A percentile compares a stretch with the other conserved stretches of the same genome.
Evolutionary conservation across 1,140 invertebrate genomes (phyloP).

Genomic region (Drosophila bipectinata): DNA sequence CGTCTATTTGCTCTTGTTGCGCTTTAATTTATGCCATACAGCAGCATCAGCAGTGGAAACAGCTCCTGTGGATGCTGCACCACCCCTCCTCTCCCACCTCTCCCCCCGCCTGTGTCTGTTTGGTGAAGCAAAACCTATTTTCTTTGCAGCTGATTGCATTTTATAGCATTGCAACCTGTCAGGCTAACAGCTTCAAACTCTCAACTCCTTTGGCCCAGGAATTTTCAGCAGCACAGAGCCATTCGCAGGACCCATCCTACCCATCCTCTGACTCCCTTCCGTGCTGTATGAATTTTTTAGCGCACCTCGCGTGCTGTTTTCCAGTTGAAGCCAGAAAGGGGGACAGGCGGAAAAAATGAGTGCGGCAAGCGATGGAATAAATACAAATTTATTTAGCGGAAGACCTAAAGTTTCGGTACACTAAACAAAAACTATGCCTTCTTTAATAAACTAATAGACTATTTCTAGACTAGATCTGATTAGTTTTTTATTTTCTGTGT

Average conservation of each 20-base stretch:
- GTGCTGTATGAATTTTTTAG: conserved; percentile 66
- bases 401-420: conserved; percentile 40
- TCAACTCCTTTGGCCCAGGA: conserved; percentile 39
- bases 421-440: neutral
- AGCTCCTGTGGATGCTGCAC: conserved; percentile 24
- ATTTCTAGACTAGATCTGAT: neutral
- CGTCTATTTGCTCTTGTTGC: conserved; percentile 53
- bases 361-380: conserved; percentile 25
- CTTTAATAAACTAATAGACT: no score
- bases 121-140: conserved; percentile 71
- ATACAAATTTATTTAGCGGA: conserved; percentile 69
- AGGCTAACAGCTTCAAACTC: conserved; percentile 44
- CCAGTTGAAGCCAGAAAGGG: conserved; percentile 9
- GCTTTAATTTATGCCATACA: conserved; percentile 70
- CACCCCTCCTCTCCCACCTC: neutral
- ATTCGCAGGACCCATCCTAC: neutral
- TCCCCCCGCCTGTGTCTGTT: conserved; percentile 30
- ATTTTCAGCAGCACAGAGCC: conserved; percentile 32
- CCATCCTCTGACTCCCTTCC: neutral
- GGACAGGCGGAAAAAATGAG: neutral
- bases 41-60: conserved; percentile 14
- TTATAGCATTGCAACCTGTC: conserved; percentile 66
- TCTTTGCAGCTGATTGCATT: conserved; percentile 80
- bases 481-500: conserved; percentile 1
- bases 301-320: conserved; percentile 36